A percentile compares a stretch with the other conserved stretches of the same genome.
Evolutionary conservation across 1,140 invertebrate species (phyloP).

Genomic region (Papilio aristodemus): DNA sequence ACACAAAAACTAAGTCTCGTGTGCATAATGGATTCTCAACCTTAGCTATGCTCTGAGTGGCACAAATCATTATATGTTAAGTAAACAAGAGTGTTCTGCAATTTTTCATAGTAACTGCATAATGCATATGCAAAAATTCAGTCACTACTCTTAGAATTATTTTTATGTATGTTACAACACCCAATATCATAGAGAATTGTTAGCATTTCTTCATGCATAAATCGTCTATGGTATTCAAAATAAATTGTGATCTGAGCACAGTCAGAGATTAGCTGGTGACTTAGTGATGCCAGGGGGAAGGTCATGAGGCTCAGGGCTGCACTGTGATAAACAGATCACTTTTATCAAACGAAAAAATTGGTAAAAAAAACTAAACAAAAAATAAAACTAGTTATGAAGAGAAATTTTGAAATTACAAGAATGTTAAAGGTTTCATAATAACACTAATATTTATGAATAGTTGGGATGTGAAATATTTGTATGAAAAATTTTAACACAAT

Average conservation of each 20-base stretch:
- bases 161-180: background rate
- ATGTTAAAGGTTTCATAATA: too few species aligned
- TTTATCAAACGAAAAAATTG: slow-evolving; percentile 16
- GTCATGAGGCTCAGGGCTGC: slow-evolving; percentile 45
- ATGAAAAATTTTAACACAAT: too few species aligned
- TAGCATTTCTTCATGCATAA: slow-evolving; percentile 34
- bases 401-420: too few species aligned
- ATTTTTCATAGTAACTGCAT: too few species aligned
- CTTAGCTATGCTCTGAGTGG: slow-evolving; percentile 59
- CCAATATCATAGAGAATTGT: slow-evolving; percentile 37
- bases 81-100: slow-evolving; percentile 39
- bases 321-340: slow-evolving; percentile 47
- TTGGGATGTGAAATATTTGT: too few species aligned
- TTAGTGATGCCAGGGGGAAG: slow-evolving; percentile 54
- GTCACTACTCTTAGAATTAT: background rate
- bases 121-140: background rate
- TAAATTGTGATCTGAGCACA: slow-evolving; percentile 45
- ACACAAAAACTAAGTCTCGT: slow-evolving; percentile 55
- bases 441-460: too few species aligned
- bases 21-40: slow-evolving; percentile 68
- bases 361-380: background rate
- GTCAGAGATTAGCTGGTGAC: slow-evolving; percentile 61
- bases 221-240: slow-evolving; percentile 43
- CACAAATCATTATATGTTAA: slow-evolving; percentile 31
- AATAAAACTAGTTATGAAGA: too few species aligned